Conservation (phyloP, 2,797 vertebrate species). For the Acridotheres tristis region DNA sequence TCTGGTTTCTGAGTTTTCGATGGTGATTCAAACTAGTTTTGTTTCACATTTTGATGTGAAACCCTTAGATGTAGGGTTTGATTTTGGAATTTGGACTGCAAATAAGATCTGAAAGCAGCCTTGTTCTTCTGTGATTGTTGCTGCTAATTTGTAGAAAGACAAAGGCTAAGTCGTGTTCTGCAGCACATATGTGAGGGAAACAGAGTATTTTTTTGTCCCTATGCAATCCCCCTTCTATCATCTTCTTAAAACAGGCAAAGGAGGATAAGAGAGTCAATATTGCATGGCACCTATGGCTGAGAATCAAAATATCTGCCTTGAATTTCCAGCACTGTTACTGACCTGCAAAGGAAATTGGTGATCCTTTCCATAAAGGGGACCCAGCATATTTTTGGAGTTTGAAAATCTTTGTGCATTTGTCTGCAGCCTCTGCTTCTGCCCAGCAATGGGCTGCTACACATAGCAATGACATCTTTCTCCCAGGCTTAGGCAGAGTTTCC, state of each 20-base stretch:
- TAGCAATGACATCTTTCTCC: not conserved
- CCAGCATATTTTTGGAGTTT: not conserved
- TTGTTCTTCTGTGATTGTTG: not conserved
- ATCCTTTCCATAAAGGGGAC: not conserved
- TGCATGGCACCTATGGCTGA: not conserved
- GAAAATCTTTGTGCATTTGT: not conserved
- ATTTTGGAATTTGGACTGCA: not conserved
- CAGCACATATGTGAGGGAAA: not conserved
- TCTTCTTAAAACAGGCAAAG: not conserved
- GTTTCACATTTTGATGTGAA: not conserved
- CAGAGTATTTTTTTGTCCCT: not conserved
- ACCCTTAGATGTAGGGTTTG: not conserved
- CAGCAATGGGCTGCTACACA: not conserved
- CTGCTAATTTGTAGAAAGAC: not conserved
- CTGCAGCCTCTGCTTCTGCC: not conserved
- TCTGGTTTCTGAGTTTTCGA: not conserved
- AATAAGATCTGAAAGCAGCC: not conserved
- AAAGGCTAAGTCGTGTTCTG: not conserved
- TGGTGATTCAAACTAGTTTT: not conserved
- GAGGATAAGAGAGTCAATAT: not conserved
- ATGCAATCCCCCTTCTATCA: rapidly evolving
- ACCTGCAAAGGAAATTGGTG: not conserved
- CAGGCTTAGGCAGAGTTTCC: not conserved
- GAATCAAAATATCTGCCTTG: not conserved
- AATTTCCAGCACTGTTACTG: not conserved